Percentiles rank a stretch among this genome's conserved stretches.
These are phyloP conservation scores for Oreamnos americanus DNA, from an alignment of 2,113 vertebrate species.

Conservation along the genomic window DNA sequence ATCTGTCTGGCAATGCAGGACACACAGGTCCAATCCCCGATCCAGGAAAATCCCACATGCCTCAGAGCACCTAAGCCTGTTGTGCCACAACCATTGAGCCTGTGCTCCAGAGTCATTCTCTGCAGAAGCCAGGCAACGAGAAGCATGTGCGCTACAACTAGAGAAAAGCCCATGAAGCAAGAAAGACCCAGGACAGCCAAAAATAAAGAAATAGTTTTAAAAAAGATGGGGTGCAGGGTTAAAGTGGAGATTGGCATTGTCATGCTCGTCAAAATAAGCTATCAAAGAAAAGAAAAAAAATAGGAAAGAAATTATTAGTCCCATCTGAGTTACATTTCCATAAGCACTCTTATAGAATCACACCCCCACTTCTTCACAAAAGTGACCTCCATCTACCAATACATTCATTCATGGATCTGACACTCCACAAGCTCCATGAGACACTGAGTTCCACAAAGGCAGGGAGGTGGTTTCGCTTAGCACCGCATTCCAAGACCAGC, in stretches of 20 bases:
- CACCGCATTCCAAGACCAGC: not conserved
- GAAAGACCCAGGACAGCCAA: not conserved
- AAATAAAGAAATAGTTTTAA: not conserved
- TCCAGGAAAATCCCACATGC: not conserved
- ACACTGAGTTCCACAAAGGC: not conserved
- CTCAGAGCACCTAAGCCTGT: not conserved
- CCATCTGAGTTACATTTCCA: not conserved
- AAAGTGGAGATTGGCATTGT: not conserved
- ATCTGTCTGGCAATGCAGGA: not conserved
- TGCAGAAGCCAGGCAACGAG: not conserved
- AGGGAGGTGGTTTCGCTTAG: not conserved
- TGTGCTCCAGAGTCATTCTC: not conserved
- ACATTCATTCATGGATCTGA: not conserved
- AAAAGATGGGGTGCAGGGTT: not conserved
- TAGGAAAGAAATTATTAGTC: not conserved
- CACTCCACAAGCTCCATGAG: not conserved
- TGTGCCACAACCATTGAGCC: not conserved
- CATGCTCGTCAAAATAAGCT: not conserved
- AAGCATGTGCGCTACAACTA: not conserved
- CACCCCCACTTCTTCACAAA: not conserved
- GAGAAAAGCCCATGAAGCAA: not conserved
- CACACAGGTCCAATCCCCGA: not conserved
- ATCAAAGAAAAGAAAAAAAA: not conserved
- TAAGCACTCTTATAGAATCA: not conserved
- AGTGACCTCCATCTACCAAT: not conserved